Conservation (phyloP, 2,888 invertebrate genomes). For the Caenorhabditis becei region DNA sequence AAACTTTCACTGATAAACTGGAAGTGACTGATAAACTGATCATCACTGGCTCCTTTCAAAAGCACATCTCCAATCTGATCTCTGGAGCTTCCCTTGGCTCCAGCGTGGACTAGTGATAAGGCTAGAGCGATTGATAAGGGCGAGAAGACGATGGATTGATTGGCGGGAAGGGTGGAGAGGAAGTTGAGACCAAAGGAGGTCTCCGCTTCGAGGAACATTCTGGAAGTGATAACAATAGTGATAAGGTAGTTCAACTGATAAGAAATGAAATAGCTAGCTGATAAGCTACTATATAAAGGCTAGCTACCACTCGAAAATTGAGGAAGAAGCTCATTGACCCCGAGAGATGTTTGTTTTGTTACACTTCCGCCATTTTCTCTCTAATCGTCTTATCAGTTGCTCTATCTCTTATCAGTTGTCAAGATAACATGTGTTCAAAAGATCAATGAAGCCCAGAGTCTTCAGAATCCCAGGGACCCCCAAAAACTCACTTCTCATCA, state of each 20-base stretch:
- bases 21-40: neutral
- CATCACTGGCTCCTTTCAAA: slow-evolving; percentile 36
- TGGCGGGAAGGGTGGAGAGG: slow-evolving; percentile 34
- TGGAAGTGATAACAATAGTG: neutral
- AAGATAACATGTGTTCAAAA: neutral
- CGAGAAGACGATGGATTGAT: slow-evolving; percentile 51
- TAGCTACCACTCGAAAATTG: too few relatives aligned
- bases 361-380: too few relatives aligned
- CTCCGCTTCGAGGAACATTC: slow-evolving; percentile 33
- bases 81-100: slow-evolving; percentile 35
- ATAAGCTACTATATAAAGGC: neutral
- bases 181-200: slow-evolving; percentile 55
- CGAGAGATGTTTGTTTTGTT: too few relatives aligned
- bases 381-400: too few relatives aligned
- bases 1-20: neutral
- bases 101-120: slow-evolving; percentile 43
- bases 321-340: too few relatives aligned
- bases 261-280: neutral
- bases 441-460: neutral
- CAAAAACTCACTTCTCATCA: slow-evolving; percentile 2
- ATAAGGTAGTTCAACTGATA: too few relatives aligned
- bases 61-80: slow-evolving; percentile 41
- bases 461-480: neutral
- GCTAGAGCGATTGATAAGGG: slow-evolving; percentile 53
- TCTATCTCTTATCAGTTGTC: neutral